Percentiles rank a stretch among this genome's conserved stretches.
phyloP scores from a whole-genome alignment of 2,888 invertebrate species.

The Drosophila demipolita region DNA sequence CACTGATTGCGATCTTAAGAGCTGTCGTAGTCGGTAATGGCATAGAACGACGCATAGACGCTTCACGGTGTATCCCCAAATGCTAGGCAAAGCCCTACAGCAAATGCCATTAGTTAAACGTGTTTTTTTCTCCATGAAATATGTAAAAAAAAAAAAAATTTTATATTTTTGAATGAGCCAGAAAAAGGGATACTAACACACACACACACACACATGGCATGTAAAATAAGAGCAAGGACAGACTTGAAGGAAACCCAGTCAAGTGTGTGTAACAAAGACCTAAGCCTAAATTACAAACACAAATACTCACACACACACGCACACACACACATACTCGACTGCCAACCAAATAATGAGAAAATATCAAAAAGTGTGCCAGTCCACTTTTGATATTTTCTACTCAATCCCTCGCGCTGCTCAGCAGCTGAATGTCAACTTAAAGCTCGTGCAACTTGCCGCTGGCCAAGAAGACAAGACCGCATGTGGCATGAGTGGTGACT shows the following conservation, averaged over 20 bases:
- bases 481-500: slow-evolving; percentile 1
- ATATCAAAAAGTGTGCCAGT: slow-evolving; percentile 68
- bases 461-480: slow-evolving; percentile 47
- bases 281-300: slow-evolving; percentile 68
- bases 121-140: slow-evolving; percentile 29
- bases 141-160: slow-evolving; percentile 44
- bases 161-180: slow-evolving; percentile 29
- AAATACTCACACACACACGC: slow-evolving; percentile 24
- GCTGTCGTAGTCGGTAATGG: slow-evolving; percentile 60
- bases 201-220: slow-evolving; percentile 29
- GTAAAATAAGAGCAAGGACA: slow-evolving; percentile 50
- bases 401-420: slow-evolving; percentile 38
- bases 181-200: slow-evolving; percentile 53
- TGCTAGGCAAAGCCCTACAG: slow-evolving; percentile 28
- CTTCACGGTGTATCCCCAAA: slow-evolving; percentile 16
- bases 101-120: slow-evolving; percentile 58
- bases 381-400: slow-evolving; percentile 58
- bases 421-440: slow-evolving; percentile 74
- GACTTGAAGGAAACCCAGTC: slow-evolving; percentile 70
- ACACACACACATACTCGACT: slow-evolving; percentile 27
- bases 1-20: slow-evolving; percentile 76
- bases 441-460: slow-evolving; percentile 62
- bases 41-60: slow-evolving; percentile 43
- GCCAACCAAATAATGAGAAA: slow-evolving; percentile 74
- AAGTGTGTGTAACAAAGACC: slow-evolving; percentile 80